Evolutionary conservation across 35 echinoderm and acorn worm species (phyloP).

Genomic region (Ophiothrix spiculata): DNA sequence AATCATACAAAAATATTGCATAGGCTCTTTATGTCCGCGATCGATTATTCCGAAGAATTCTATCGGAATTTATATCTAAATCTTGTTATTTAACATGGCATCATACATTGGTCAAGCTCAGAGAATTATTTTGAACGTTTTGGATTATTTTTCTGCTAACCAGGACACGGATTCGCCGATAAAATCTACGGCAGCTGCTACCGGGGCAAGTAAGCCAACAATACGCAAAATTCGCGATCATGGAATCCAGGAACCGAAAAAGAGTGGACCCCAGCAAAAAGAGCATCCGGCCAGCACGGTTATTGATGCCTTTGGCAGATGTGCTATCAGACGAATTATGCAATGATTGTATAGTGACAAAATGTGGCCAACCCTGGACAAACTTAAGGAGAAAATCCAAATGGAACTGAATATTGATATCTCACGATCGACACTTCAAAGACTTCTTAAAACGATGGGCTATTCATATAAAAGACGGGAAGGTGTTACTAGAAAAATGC

Average conservation of each 20-base stretch:
- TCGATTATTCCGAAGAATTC: too few relatives aligned
- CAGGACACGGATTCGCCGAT: too few relatives aligned
- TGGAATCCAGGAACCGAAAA: background rate
- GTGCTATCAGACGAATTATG: background rate
- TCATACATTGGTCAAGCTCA: too few relatives aligned
- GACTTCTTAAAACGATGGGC: background rate
- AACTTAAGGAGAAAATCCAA: background rate
- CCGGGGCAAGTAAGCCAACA: too few relatives aligned
- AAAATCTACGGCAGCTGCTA: too few relatives aligned
- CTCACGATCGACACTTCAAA: background rate
- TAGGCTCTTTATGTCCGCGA: too few relatives aligned
- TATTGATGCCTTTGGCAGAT: background rate
- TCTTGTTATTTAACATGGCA: too few relatives aligned
- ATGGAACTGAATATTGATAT: background rate
- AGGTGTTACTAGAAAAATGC: background rate
- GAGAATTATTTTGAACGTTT: too few relatives aligned
- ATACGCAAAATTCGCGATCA: background rate
- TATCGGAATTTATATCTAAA: too few relatives aligned
- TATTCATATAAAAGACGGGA: background rate
- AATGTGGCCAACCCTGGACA: background rate
- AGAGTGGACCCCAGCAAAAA: background rate
- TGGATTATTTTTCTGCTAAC: too few relatives aligned
- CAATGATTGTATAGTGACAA: background rate
- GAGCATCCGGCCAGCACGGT: background rate
- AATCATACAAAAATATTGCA: too few relatives aligned